These are phyloP conservation scores for Chouioia cunea DNA, from an alignment of 2,888 invertebrate genomes.

Conservation along the genomic window DNA sequence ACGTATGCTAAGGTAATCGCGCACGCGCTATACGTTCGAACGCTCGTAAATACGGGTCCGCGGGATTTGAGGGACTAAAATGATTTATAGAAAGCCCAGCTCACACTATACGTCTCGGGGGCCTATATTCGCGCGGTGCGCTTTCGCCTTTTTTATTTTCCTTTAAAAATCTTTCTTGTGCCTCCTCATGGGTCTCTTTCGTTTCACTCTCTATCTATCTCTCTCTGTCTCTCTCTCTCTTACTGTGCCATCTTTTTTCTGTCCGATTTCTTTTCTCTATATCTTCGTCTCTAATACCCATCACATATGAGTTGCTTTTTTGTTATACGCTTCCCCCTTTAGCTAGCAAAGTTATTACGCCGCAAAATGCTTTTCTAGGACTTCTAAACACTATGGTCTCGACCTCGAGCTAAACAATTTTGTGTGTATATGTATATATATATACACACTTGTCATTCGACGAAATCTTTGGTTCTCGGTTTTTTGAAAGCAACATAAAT, in stretches of 20 bases:
- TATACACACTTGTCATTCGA: too few relatives aligned
- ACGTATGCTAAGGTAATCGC: conserved; percentile 26
- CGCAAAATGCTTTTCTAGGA: too few relatives aligned
- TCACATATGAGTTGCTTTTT: too few relatives aligned
- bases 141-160: conserved; percentile 32
- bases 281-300: too few relatives aligned
- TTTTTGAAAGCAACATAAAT: too few relatives aligned
- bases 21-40: conserved; percentile 51
- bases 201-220: conserved; percentile 32
- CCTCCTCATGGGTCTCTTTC: conserved; percentile 11
- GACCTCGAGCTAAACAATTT: too few relatives aligned
- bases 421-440: too few relatives aligned
- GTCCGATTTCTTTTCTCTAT: conserved; percentile 12
- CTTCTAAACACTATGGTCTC: too few relatives aligned
- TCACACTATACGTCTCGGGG: conserved; percentile 52
- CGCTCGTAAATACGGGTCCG: conserved; percentile 64
- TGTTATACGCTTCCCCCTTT: too few relatives aligned
- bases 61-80: conserved; percentile 62
- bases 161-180: conserved; percentile 14
- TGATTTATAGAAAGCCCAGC: conserved; percentile 68
- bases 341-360: too few relatives aligned
- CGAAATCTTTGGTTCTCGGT: too few relatives aligned
- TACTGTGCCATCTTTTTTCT: conserved; percentile 12
- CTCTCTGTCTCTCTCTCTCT: background rate
- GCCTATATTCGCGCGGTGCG: conserved; percentile 21